Evolutionary conservation across 2,888 invertebrate species (phyloP).

Genomic region (Exephanes ischioxanthus): DNA sequence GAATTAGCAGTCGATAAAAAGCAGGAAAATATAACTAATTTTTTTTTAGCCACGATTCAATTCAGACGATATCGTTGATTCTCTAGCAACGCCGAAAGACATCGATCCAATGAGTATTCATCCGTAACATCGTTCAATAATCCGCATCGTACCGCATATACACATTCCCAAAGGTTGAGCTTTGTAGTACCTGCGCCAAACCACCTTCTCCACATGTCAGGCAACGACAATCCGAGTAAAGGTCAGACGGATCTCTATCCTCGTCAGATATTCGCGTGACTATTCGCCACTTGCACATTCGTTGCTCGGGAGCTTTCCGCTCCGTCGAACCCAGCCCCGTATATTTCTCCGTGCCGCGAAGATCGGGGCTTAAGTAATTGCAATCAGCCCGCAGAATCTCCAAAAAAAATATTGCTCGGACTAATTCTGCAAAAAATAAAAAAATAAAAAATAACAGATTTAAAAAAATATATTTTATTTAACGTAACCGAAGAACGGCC

Average conservation of each 20-base stretch:
- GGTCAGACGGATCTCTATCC: slow-evolving; percentile 57
- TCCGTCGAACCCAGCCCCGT: slow-evolving; percentile 3
- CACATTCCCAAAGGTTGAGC: background rate
- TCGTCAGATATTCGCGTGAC: slow-evolving; percentile 63
- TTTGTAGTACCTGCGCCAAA: slow-evolving; percentile 68
- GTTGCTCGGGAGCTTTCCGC: slow-evolving; percentile 29
- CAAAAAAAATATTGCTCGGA: slow-evolving; percentile 6
- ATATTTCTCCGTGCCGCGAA: slow-evolving; percentile 3
- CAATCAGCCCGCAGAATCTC: background rate
- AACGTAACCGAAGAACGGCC: slow-evolving; percentile 6
- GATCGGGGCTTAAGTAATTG: slow-evolving; percentile 13
- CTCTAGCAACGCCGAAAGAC: background rate
- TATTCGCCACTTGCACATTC: slow-evolving; percentile 48
- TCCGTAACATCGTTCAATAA: background rate
- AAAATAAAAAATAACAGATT: slow-evolving; percentile 6
- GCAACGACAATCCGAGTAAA: slow-evolving; percentile 59
- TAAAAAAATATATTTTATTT: background rate
- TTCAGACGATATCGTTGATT: background rate
- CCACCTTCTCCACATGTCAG: slow-evolving; percentile 73
- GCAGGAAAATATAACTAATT: background rate
- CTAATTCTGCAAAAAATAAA: background rate
- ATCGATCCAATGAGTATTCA: background rate
- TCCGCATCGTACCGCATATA: background rate
- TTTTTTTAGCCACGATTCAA: background rate
- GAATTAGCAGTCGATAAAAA: background rate